Conservation (phyloP, 2,888 invertebrate species). For the Xestia sexstrigata region DNA sequence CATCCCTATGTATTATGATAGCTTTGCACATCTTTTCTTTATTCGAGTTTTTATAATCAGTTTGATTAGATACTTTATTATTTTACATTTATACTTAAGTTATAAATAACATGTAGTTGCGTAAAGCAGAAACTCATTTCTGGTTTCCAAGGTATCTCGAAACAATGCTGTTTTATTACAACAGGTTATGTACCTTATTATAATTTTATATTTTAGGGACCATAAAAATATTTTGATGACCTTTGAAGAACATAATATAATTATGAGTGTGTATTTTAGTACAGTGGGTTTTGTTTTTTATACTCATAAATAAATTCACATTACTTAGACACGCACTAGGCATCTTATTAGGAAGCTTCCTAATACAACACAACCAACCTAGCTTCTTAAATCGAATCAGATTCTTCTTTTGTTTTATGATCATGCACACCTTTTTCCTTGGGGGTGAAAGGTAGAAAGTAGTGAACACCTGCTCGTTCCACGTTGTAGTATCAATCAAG, state of each 20-base stretch:
- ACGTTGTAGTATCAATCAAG: not conserved
- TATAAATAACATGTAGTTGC: not conserved
- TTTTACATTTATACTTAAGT: not conserved
- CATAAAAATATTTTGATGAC: conserved; percentile 11
- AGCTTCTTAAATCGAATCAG: not conserved
- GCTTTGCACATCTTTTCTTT: not conserved
- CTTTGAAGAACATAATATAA: not conserved
- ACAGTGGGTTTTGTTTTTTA: not conserved
- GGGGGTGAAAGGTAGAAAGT: not conserved
- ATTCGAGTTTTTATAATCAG: not conserved
- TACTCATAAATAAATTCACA: not conserved
- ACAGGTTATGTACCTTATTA: not conserved
- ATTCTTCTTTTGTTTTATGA: not conserved
- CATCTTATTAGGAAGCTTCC: not conserved
- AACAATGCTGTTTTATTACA: conserved; percentile 35
- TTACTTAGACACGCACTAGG: not conserved
- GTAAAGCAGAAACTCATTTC: conserved; percentile 21
- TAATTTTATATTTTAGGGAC: not conserved
- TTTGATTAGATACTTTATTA: conserved; percentile 24
- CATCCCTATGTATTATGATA: not conserved
- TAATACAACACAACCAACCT: not conserved
- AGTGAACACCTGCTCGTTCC: not conserved
- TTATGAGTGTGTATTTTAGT: not conserved
- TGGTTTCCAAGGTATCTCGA: conserved; percentile 8
- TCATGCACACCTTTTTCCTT: not conserved